Base-by-base conservation (phyloP, 2,797 vertebrate species). In the Margarornis squamiger region DNA sequence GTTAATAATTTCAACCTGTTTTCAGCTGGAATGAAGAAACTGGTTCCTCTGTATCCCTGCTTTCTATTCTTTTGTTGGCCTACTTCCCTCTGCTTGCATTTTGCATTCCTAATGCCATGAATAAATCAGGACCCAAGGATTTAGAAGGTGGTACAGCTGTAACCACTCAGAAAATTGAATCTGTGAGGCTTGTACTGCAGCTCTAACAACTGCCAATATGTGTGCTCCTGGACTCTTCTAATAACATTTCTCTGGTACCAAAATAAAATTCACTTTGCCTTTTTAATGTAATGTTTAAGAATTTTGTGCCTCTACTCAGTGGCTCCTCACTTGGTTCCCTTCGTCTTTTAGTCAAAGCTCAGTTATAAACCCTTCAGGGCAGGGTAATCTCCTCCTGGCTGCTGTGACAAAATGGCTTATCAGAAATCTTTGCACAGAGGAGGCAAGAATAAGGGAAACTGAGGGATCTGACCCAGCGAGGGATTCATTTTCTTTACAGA, bases 31-130 rank as follows among this genome's bases (percentile, higher is more conserved):
- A 93, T 92, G 88, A 95, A 92, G 88, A 94, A 95, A 95, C 94
- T 89, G 88, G 86, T 94, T 96, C 86, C 77, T 90, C 91, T 96
- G 80, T 95, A 92, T 82, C 72, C 80, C 88, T 96, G 57, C 94
- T 95, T 96, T 93, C 92, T 92, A 45, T 92, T 95, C 90, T 95
- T 83, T 95, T 92, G 79, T 94, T 97, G 96, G 94, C 96, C 96
- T 97, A 95, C 96, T 96, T 97, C 96, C 91, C 90, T 90, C 88
- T 95, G 95, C 94, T 96, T 96, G 93, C 80, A 93, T 96, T 97
- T 96, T 92, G 96, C 92, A 96, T 97, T 94, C 93, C 86, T 95
- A 96, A 97, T 97, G 78, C 93, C 72, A 94, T 95, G 95, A 96
- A 96, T 97, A 96, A 96, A 96, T 96, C 90, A 94, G 90, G 93